A percentile compares a stretch with the other conserved stretches of the same genome.
Evolutionary conservation across 2,888 invertebrate species (phyloP).

Genomic region (Therioaphis trifolii): DNA sequence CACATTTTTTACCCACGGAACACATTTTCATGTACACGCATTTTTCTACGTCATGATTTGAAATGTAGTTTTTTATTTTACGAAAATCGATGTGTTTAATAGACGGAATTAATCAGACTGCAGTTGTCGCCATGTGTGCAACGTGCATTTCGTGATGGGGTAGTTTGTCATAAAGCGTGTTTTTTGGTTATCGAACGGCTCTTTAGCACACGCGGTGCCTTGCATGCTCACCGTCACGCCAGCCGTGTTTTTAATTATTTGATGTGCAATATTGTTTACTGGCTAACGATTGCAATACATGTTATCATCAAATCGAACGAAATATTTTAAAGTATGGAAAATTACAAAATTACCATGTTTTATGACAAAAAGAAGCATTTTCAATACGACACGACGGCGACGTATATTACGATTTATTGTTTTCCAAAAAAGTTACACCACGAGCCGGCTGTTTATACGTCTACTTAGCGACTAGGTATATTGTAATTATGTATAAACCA

Average conservation of each 20-base stretch:
- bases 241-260: conserved; percentile 21
- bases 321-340: too few species aligned
- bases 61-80: not conserved
- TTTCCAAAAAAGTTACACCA: too few species aligned
- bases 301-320: too few species aligned
- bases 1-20: not conserved
- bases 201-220: not conserved
- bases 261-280: not conserved
- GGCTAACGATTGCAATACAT: conserved; percentile 6
- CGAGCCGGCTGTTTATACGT: too few species aligned
- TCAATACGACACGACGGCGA: too few species aligned
- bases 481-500: too few species aligned
- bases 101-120: not conserved
- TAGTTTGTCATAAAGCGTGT: conserved; percentile 32
- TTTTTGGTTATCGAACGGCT: not conserved
- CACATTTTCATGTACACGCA: not conserved
- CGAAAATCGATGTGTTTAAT: not conserved
- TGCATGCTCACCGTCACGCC: not conserved
- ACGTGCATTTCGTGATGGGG: not conserved
- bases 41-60: not conserved
- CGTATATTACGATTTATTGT: too few species aligned
- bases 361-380: too few species aligned
- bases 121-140: conserved; percentile 37
- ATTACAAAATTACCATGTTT: too few species aligned
- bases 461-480: too few species aligned